Base-by-base conservation (phyloP, 2,113 vertebrate species). In the Aptenodytes patagonicus region DNA sequence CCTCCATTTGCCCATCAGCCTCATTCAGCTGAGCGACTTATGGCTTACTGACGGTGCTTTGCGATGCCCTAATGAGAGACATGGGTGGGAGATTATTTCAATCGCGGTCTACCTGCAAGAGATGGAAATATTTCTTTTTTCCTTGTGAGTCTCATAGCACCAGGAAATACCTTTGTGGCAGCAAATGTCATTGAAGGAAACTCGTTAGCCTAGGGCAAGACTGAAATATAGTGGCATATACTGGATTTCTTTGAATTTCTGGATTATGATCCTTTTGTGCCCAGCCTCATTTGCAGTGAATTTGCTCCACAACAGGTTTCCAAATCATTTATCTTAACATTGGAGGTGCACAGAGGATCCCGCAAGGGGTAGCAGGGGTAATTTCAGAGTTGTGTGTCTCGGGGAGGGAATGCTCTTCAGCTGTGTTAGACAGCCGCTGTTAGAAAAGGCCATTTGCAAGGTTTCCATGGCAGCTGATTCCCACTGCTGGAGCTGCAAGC, bases 381-480 rank as follows among this genome's bases (percentile, higher is more conserved):
- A 93, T 93, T 90, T 93, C 94, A 66, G 79, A 29, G 49, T 54
- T 46, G 17, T 72, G 81, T 78, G 85, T 93, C 84, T 82, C 7
- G 14, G 60, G 65, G 70, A 89, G 64, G 81, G 90, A 75, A 71
- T 5, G 49, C 83, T 95, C 89, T 66, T 96, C 47, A 79, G 44
- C 90, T 28, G 68, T 40, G 77, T 29, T 58, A 65, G 34, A 93
- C 95, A 94, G 95, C 66, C 1, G 2, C 96, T 80, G 91, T 32
- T 85, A 83, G 95, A 66, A 91, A 96, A 97, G 96, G 96, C 91
- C 95, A 94, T 64, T 94, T 64, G 95, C 93, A 85, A 94, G 91
- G 97, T 97, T 98, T 98, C 97, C 97, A 97, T 97, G 97, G 97
- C 96, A 98, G 97, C 97, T 95, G 81, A 29, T 97, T 97, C 94